Base-by-base conservation (phyloP, 2,113 vertebrate genomes). In the Sinocyclocheilus grahami region DNA sequence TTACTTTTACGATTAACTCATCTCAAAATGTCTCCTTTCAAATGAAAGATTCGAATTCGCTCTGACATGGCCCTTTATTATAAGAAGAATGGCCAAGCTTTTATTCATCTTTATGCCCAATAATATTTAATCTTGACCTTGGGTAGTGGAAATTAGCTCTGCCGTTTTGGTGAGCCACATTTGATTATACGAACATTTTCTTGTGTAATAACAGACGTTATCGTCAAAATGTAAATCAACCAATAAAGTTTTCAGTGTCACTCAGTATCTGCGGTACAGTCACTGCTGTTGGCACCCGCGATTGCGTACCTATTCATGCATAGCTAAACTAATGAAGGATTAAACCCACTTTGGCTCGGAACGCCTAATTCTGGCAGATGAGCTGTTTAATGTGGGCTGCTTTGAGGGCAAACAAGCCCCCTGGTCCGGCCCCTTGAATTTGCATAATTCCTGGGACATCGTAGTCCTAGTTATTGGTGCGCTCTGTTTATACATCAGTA, bases 401-500 rank as follows among this genome's bases (percentile, higher is more conserved):
- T 37, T 37, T 30, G 51, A 27, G 62, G 42, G 22, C 37, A 67
- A 82, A 82, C 42, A 65, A 85, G 84, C 46, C 83, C 22, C 27
- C 22, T 5, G 42, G 67, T 60, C 48, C 69, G 63, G 83, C 82
- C 51, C 55, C 65, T 80, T 24, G 71, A 53, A 63, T 87, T 84
- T 80, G 51, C 83, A 80, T 84, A 80, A 86, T 81, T 75, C 37
- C 53, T 62, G 13, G 16, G 55, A 85, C 62, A 81, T 63, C 65
- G 84, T 94, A 91, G 83, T 46, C 74, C 18, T 85, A 79, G 72
- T 88, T 89, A 91, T 88, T 91, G 90, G 88, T 91, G 88, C 78
- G 37, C 90, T 92, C 91, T 91, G 92, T 94, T 93, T 93, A 90
- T 86, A 86, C 89, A 33, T 80, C 89, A 87, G 27, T 88, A 92